Evolutionary conservation across 2,797 vertebrate genomes (phyloP), one percentile per base, ranked within the genome.

Genomic region (Hydrophis major): DNA sequence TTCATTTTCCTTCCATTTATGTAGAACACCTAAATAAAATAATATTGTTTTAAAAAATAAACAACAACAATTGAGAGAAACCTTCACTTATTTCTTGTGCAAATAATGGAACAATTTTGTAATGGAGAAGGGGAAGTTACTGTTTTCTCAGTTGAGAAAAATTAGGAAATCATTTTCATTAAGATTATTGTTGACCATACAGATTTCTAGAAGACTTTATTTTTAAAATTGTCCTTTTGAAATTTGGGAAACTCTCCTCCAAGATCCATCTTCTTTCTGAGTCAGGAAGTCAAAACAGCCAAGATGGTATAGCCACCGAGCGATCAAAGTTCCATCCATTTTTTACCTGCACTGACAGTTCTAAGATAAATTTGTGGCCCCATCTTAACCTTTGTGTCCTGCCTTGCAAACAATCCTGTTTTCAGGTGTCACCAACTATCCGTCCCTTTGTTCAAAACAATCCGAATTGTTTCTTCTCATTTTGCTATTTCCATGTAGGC

Each of bases 401-500:
- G 7, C 16, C 37, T 42, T 47, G 74, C 20, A 83, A 37, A 83
- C 74, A 25, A 42, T 5, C 37, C 74, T 83, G 74, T 4, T 83
- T 11, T 47, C 74, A 83, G 37, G 37, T 22, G 74, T 83, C 74
- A 47, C 37, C 37, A 25, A n/a, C 25, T 22, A 4, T 20, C 4
- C 0, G 1, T 56, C 27, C 32, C 10, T 74, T 88, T 55, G 0
- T 90, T 98, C 97, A 99, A 97, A 99, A 99, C 91, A 99, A 97
- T 91, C 99, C 98, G 0, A 97, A 96, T 66, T 98, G 98, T 93
- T 99, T 98, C 97, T 99, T 99, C 95, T 99, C 94, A 0, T 98
- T 98, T 28, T 95, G 98, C 96, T 99, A 99, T 90, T 98, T 98
- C 99, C 99, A 99, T 95, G 96, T 98, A 16, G 99, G 98, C 97